These are phyloP conservation scores for Lophius piscatorius DNA, from an alignment of 2,113 vertebrate genomes.

Conservation along the genomic window DNA sequence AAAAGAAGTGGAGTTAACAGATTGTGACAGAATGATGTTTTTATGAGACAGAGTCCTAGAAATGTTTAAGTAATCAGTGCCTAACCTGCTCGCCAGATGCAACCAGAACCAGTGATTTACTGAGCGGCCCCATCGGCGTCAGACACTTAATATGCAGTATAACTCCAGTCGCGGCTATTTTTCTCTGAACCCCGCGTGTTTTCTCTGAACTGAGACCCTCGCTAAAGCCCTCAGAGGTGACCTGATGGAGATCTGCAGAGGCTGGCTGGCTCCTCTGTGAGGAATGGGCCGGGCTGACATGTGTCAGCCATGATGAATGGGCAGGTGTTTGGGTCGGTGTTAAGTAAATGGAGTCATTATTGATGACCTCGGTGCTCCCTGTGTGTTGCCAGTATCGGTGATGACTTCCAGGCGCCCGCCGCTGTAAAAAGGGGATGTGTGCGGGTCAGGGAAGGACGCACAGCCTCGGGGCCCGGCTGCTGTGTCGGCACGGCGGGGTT, in stretches of 20 bases:
- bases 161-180: not conserved
- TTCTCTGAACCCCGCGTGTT: conserved; percentile 25
- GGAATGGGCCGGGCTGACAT: conserved; percentile 62
- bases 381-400: conserved; percentile 61
- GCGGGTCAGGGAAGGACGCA: conserved; percentile 47
- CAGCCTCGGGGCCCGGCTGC: conserved; percentile 35
- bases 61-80: not conserved
- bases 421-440: conserved; percentile 53
- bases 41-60: not conserved
- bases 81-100: no score
- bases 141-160: no score
- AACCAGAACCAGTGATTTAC: not conserved
- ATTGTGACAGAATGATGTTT: not conserved
- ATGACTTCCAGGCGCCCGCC: conserved; percentile 61
- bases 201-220: conserved; percentile 25
- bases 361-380: conserved; percentile 63
- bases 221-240: conserved; percentile 52
- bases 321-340: conserved; percentile 71
- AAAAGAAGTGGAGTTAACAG: no score
- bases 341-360: conserved; percentile 77
- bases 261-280: conserved; percentile 48
- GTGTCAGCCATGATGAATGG: conserved; percentile 67
- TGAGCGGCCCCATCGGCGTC: no score
- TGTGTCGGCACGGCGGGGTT: conserved; percentile 42
- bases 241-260: conserved; percentile 53